Base-by-base conservation (phyloP, 2,113 vertebrate genomes). In the Brachypodius melanocephalos region DNA sequence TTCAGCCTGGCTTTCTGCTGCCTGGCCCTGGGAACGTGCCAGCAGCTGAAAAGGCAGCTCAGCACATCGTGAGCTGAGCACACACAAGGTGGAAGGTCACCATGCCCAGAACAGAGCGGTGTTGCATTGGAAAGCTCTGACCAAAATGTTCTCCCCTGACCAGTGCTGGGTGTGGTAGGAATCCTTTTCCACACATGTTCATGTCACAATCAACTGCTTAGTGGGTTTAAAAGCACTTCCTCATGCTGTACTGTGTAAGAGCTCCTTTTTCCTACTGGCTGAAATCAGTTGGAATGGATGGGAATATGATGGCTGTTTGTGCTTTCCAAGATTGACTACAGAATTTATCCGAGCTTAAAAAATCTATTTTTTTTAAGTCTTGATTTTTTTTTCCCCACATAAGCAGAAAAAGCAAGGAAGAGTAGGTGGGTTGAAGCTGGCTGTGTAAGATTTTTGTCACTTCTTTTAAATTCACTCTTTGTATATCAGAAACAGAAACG, bases 81-180 rank as follows among this genome's bases (percentile, higher is more conserved):
- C 49, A 8, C 32, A 7, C 10, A 0, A 8, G 6, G 12, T 16
- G 58, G 8, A 46, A 73, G 17, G 31, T n/a, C 6, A 1, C 36
- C 2, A 0, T 28, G 49, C 16, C 74, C 66, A 38, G 69, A 21
- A 8, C 34, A 85, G 55, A 59, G 11, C 0, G 0, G 17, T 1
- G 5, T 13, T 19, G 3, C 58, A 17, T 17, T 0, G 0, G 77
- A 55, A 84, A 59, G n/a, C 62, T 58, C 58, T 36, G 26, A 32
- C 8, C 0, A 0, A 54, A 45, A 43, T 17, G 24, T 24, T 29
- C 43, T 80, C 29, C 45, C 51, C 52, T 71, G 71, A 24, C 10
- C 51, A 11, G 4, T 9, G 36, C 49, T 74, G 48, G 51, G 7
- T 57, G 61, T 45, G 26, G 18, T 28, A 10, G 0, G 12, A 57